Evolutionary conservation across 2,113 vertebrate genomes (phyloP).

Genomic region (Oryzias woworae): DNA sequence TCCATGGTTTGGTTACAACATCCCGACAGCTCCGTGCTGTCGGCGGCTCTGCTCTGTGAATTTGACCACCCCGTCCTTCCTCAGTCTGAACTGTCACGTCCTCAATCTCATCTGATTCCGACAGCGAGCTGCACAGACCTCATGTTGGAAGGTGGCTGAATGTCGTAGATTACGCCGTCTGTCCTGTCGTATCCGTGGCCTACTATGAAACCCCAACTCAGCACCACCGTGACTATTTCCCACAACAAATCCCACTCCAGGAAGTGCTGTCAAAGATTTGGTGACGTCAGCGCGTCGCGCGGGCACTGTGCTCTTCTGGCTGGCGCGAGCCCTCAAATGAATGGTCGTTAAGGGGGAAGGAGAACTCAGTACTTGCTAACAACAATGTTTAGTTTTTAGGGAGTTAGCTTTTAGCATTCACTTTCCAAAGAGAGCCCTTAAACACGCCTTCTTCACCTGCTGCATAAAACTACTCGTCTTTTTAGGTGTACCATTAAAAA

Average conservation of each 20-base stretch:
- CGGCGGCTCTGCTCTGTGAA: conserved; percentile 50
- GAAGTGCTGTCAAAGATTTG: conserved; percentile 74
- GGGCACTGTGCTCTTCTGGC: conserved; percentile 37
- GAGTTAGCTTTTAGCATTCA: no score
- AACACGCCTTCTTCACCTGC: no score
- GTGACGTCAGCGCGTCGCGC: conserved; percentile 74
- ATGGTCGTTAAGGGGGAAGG: rapidly evolving
- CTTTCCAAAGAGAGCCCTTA: no score
- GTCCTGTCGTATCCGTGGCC: conserved; percentile 18
- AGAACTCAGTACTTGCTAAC: no score
- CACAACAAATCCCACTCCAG: conserved; percentile 76
- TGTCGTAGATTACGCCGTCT: conserved; percentile 7
- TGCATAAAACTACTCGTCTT: no score
- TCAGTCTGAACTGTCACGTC: conserved; percentile 16
- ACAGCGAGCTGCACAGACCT: conserved; percentile 21
- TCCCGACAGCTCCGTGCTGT: conserved; percentile 77
- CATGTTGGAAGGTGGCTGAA: conserved; percentile 38
- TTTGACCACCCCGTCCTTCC: conserved; percentile 32
- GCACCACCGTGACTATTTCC: conserved; percentile 63
- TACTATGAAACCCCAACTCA: conserved; percentile 16
- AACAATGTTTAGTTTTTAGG: no score
- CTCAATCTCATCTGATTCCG: conserved; percentile 36
- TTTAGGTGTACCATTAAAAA: no score
- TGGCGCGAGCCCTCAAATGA: conserved; percentile 9
- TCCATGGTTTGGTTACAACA: conserved; percentile 86